A percentile compares a stretch with the other conserved stretches of the same genome.
Evolutionary conservation across 1,140 invertebrate genomes (phyloP).

Genomic region (Drosophila eugracilis): DNA sequence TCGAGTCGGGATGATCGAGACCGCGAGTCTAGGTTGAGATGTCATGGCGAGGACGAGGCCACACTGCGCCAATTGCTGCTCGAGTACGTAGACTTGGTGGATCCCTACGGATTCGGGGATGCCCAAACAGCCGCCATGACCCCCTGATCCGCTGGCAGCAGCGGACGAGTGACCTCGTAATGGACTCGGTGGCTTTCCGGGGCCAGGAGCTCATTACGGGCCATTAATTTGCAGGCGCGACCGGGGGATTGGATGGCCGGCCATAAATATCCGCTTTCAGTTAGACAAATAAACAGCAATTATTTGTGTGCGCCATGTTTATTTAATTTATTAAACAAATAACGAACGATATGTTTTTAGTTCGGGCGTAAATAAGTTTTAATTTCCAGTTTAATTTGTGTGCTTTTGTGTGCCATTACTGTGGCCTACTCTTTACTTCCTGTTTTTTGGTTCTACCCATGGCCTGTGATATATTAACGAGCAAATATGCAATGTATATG

Average conservation of each 20-base stretch:
- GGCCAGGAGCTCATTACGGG: slow-evolving; percentile 54
- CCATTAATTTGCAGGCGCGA: slow-evolving; percentile 68
- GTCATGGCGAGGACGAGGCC: slow-evolving; percentile 85
- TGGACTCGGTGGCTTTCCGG: slow-evolving; percentile 20
- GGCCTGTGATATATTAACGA: slow-evolving; percentile 45
- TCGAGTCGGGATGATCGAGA: slow-evolving; percentile 81
- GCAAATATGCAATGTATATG: slow-evolving; percentile 66
- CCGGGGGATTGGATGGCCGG: slow-evolving; percentile 41
- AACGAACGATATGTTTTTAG: slow-evolving; percentile 38
- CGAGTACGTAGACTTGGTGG: slow-evolving; percentile 78
- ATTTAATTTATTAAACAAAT: slow-evolving; percentile 56
- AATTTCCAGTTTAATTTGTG: slow-evolving; percentile 51
- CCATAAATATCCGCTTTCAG: slow-evolving; percentile 77
- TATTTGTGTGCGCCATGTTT: slow-evolving; percentile 51
- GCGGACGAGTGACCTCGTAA: slow-evolving; percentile 5
- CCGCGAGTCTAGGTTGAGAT: slow-evolving; percentile 83
- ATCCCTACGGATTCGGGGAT: neutral
- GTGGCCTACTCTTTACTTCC: slow-evolving; percentile 1
- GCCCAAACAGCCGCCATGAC: neutral
- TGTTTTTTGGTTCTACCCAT: slow-evolving; percentile 30
- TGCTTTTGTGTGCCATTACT: too few relatives aligned
- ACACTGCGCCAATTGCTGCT: slow-evolving; percentile 85
- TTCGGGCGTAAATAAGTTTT: slow-evolving; percentile 43
- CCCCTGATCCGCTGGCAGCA: slow-evolving; percentile 18
- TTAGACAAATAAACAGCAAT: slow-evolving; percentile 75